Evolutionary conservation across 2,888 invertebrate genomes (phyloP), one percentile per base, ranked within the genome.

Genomic region (Epirrhoe alternata): DNA sequence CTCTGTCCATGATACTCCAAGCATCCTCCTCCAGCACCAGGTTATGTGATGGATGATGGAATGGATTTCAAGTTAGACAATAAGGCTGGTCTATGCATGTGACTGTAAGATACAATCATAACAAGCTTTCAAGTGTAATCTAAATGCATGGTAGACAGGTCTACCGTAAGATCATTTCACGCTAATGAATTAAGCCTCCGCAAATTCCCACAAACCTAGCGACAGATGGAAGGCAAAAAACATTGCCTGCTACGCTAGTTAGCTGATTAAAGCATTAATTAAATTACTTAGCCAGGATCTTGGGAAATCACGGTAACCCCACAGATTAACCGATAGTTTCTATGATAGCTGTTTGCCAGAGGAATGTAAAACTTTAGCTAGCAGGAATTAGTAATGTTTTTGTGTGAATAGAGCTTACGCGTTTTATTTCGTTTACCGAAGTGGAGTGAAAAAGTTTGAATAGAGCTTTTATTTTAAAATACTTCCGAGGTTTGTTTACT

Each of bases 241-340:
- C 73, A 77, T 78, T 71, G 71, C 74, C 68, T 64, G 55, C 66
- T 14, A 47, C 47, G 74, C 81, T 85, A 86, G 85, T 89, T 89
- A 86, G 82, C 82, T 88, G 83, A 87, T 90, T 88, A 86, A 88
- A 84, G 82, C 84, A 82, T 88, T 90, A 88, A 92, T 87, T 89
- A 79, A 88, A 90, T 90, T 86, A 88, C 65, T 62, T 58, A 78
- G 75, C 73, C 73, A 69, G 73, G 72, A 86, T 86, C 90, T 88
- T 86, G 87, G 87, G 86, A 86, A 88, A 89, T 90, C 89, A 84
- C 73, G 74, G 65, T 74, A 77, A 72, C 74, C n/a, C 7, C 31
- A 14, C 58, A 51, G 64, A 60, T 56, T 55, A 64, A 49, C 42
- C 33, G 8, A 55, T 47, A 57, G 57, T 63, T 45, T 64, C 31